Conservation (phyloP, 2,797 vertebrate genomes). For the Sebastes trivittatus region DNA sequence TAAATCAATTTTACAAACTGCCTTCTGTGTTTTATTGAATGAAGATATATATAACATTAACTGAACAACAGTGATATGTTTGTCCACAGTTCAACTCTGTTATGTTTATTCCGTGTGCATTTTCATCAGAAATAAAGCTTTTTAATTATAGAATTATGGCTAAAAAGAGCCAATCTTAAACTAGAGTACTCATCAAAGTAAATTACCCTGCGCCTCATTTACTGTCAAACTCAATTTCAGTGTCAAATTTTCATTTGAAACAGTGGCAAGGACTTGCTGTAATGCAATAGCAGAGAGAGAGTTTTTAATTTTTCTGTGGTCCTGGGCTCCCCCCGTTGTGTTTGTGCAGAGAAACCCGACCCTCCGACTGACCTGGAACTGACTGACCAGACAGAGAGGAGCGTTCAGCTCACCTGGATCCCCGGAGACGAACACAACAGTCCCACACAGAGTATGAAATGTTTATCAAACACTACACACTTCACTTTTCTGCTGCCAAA, state of each 20-base stretch:
- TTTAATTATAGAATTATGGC: neutral
- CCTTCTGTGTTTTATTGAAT: neutral
- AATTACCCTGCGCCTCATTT: neutral
- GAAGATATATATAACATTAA: neutral
- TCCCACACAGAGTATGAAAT: slow-evolving; percentile 86
- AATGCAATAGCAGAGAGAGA: neutral
- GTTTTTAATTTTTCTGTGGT: neutral
- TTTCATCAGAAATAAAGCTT: neutral
- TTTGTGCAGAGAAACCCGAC: slow-evolving; percentile 87
- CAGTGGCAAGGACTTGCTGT: neutral
- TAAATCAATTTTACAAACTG: too few species aligned
- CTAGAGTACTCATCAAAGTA: neutral
- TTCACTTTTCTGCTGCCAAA: neutral
- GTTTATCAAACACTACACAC: neutral
- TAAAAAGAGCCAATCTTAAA: neutral
- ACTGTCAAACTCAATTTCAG: neutral
- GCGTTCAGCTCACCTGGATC: slow-evolving; percentile 90
- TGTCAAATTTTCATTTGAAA: neutral
- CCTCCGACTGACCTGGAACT: slow-evolving; percentile 92
- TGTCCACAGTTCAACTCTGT: neutral
- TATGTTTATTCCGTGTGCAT: neutral
- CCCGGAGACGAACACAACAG: slow-evolving; percentile 95
- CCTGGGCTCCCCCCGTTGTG: neutral
- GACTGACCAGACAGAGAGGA: slow-evolving; percentile 89
- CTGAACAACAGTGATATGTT: neutral